Conservation (phyloP, 2,888 invertebrate species). For the Eupithecia subumbrata region DNA sequence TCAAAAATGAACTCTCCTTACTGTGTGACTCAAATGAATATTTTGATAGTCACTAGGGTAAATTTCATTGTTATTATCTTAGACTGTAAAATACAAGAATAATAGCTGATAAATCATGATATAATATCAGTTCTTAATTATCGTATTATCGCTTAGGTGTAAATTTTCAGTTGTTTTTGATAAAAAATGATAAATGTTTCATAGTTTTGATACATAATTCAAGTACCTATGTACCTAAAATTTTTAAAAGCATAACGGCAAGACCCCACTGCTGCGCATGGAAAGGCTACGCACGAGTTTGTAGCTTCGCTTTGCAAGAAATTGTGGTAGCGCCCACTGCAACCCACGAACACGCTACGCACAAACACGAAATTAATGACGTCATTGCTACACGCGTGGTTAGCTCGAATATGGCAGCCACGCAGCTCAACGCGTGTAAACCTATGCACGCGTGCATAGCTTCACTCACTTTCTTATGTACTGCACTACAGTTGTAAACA, state of each 20-base stretch:
- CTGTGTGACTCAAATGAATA: slow-evolving; percentile 10
- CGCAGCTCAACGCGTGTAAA: no score
- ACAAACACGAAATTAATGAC: no score
- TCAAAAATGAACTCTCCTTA: slow-evolving; percentile 55
- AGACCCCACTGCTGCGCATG: no score
- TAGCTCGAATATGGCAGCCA: no score
- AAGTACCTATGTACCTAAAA: background rate
- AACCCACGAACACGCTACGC: no score
- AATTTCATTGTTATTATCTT: slow-evolving; percentile 4
- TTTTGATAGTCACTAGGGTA: background rate
- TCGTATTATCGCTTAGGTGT: background rate
- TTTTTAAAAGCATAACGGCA: background rate
- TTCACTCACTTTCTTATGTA: no score
- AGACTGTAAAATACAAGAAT: background rate
- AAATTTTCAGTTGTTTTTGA: slow-evolving; percentile 1
- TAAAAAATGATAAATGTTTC: background rate
- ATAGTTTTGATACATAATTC: background rate
- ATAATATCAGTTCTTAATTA: slow-evolving; percentile 6
- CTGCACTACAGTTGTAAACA: no score
- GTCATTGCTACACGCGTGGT: no score
- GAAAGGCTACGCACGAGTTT: no score
- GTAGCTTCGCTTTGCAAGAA: no score
- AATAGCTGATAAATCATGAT: slow-evolving; percentile 25
- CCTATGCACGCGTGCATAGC: no score
- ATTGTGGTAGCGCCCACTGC: no score